Evolutionary conservation across 1,140 invertebrate species (phyloP).

Genomic region (Heliconius himera): DNA sequence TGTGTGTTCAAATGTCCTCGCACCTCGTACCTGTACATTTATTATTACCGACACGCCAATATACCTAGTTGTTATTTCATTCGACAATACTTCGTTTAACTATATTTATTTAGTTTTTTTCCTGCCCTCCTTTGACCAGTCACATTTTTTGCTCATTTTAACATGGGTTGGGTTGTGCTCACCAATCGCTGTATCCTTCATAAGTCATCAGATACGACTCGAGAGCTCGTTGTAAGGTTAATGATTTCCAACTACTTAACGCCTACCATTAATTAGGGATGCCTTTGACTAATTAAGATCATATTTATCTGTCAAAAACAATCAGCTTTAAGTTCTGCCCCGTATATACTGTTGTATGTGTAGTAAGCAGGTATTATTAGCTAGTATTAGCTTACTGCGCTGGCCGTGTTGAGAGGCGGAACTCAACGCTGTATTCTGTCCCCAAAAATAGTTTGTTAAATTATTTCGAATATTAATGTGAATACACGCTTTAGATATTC

Average conservation of each 20-base stretch:
- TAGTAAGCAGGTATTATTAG: too few relatives aligned
- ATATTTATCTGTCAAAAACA: slow-evolving; percentile 23
- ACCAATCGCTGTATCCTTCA: not conserved
- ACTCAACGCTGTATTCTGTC: not conserved
- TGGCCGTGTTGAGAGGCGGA: not conserved
- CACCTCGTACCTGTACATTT: slow-evolving; percentile 4
- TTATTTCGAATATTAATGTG: not conserved
- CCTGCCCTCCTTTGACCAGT: not conserved
- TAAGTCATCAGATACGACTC: slow-evolving; percentile 1
- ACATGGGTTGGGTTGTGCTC: not conserved
- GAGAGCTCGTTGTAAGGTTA: slow-evolving; percentile 9
- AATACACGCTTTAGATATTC: not conserved
- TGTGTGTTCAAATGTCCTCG: slow-evolving; percentile 10
- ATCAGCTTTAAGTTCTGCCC: not conserved
- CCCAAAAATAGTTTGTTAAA: not conserved
- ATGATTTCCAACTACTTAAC: slow-evolving; percentile 27
- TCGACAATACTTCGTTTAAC: slow-evolving; percentile 4
- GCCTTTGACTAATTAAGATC: slow-evolving; percentile 30
- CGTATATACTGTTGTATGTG: not conserved
- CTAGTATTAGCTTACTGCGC: too few relatives aligned
- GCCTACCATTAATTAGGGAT: slow-evolving; percentile 22
- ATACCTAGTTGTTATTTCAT: slow-evolving; percentile 11
- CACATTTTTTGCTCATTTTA: slow-evolving; percentile 10
- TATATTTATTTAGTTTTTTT: slow-evolving; percentile 11
- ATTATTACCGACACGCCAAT: slow-evolving; percentile 3